phyloP scores from a whole-genome alignment of 1,140 invertebrate genomes.

The Cataglyphis hispanica region DNA sequence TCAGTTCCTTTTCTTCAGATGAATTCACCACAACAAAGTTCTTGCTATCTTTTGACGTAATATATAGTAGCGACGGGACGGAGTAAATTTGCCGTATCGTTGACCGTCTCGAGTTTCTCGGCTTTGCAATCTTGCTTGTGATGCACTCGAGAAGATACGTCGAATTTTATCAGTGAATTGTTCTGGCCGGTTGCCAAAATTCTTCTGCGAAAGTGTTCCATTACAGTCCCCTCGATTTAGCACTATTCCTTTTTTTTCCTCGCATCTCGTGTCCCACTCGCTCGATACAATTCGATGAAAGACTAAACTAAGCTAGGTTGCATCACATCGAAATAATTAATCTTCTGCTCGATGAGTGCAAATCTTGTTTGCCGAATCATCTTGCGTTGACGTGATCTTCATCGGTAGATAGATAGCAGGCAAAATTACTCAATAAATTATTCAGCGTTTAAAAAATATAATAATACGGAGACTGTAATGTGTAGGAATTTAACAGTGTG shows the following conservation, averaged over 20 bases:
- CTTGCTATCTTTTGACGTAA: background rate
- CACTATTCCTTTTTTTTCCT: background rate
- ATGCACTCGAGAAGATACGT: conserved; percentile 54
- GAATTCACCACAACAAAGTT: conserved; percentile 36
- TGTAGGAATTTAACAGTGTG: background rate
- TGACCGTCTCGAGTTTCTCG: conserved; percentile 14
- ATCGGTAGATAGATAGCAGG: background rate
- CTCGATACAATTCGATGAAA: background rate
- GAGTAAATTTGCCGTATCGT: conserved; percentile 61
- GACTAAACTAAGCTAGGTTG: background rate
- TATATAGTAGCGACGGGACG: background rate
- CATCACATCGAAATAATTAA: background rate
- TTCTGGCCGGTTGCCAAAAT: conserved; percentile 77
- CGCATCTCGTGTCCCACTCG: background rate
- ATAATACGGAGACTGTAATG: background rate
- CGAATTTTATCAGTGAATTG: conserved; percentile 73
- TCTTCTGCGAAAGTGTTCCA: conserved; percentile 52
- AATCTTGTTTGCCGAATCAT: background rate
- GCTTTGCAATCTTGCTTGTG: conserved; percentile 32
- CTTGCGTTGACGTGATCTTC: conserved; percentile 34
- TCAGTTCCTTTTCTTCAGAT: background rate
- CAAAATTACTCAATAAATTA: background rate
- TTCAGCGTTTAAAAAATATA: background rate
- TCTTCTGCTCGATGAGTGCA: conserved; percentile 14
- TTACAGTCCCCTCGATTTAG: conserved; percentile 17